These are phyloP conservation scores for Muscicapa striata DNA, from an alignment of 2,797 vertebrate genomes.

Conservation along the genomic window DNA sequence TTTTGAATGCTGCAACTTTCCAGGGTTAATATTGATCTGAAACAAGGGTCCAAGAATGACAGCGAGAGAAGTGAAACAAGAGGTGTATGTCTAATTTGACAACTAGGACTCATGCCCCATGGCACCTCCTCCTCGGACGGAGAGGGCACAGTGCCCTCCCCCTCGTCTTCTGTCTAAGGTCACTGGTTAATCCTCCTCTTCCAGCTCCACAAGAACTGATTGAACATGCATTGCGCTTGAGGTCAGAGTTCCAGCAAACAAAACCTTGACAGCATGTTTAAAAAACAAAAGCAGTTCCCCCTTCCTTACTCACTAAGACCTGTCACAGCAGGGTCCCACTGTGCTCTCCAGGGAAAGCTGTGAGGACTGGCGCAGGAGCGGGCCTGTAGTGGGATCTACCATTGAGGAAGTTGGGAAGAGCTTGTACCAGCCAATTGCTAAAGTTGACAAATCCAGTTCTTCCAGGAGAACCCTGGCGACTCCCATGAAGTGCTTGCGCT, in stretches of 20 bases:
- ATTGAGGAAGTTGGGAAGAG: slow-evolving; percentile 98
- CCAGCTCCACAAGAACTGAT: slow-evolving; percentile 73
- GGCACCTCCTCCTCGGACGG: slow-evolving; percentile 62
- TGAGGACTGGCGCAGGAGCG: slow-evolving; percentile 96
- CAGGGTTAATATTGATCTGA: slow-evolving; percentile 61
- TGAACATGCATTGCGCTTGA: slow-evolving; percentile 79
- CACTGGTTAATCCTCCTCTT: slow-evolving; percentile 73
- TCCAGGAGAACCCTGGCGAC: slow-evolving; percentile 96
- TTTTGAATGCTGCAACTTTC: slow-evolving; percentile 63
- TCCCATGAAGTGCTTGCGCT: slow-evolving; percentile 98
- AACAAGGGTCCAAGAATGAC: slow-evolving; percentile 68
- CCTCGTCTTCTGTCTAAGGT: slow-evolving; percentile 70
- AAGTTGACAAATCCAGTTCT: slow-evolving; percentile 95
- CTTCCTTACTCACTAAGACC: slow-evolving; percentile 83
- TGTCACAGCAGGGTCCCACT: slow-evolving; percentile 94
- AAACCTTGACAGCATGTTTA: slow-evolving; percentile 76
- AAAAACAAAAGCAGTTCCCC: slow-evolving; percentile 73
- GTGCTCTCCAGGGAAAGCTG: slow-evolving; percentile 98
- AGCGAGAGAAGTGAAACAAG: slow-evolving; percentile 70
- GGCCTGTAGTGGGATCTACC: slow-evolving; percentile 94
- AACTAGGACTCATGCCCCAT: slow-evolving; percentile 71
- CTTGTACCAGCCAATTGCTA: slow-evolving; percentile 99
- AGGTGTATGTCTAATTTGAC: slow-evolving; percentile 73
- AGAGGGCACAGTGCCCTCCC: slow-evolving; percentile 59
- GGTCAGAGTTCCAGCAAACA: slow-evolving; percentile 77